Base-by-base conservation (phyloP, 2,797 vertebrate genomes). In the Callimico goeldii region DNA sequence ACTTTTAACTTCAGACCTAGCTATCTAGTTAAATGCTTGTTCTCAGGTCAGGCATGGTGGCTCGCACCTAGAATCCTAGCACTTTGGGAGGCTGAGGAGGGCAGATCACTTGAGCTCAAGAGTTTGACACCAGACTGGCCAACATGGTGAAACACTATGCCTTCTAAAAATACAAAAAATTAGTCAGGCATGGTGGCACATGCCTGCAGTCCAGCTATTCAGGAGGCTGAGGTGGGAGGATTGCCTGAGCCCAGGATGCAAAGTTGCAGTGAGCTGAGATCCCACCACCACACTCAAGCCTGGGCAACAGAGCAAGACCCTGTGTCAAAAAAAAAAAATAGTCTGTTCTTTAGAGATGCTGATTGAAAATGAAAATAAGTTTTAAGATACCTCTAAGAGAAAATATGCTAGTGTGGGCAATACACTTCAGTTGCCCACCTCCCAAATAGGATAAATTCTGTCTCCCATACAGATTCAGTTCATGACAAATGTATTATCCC, bases 381-480 rank as follows among this genome's bases (percentile, higher is more conserved):
- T 52, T 3, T 0, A 67, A 93, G 43, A 15, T 90, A 46, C 1
- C 90, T 96, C 36, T 57, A 33, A 96, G 70, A 88, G 87, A 95
- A 58, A 77, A 91, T 57, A 9, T 1, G 11, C 13, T 20, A 1
- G 64, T 15, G 2, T 36, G 46, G 67, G 50, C 95, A 92, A 97
- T 87, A 94, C 55, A 81, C 79, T 80, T 61, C 46, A 33, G 48
- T 77, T 89, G 88, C 93, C 80, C 92, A 80, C 28, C 30, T 93
- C 88, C 88, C 88, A 77, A 97, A 88, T 72, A 87, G 96, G 95
- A 96, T 64, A 84, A 70, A 97, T 82, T 85, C 95, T 83, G 50
- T 75, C 92, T 98, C 43, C n/a, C 30, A 7, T 50, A n/a, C 41
- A 91, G 75, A 92, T 19, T 36, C 81, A 87, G 87, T 96, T 86